A percentile compares a stretch with the other conserved stretches of the same genome.
These are phyloP conservation scores for Lasioglossum oenotherae DNA, from an alignment of 2,888 invertebrate species.

Conservation along the genomic window DNA sequence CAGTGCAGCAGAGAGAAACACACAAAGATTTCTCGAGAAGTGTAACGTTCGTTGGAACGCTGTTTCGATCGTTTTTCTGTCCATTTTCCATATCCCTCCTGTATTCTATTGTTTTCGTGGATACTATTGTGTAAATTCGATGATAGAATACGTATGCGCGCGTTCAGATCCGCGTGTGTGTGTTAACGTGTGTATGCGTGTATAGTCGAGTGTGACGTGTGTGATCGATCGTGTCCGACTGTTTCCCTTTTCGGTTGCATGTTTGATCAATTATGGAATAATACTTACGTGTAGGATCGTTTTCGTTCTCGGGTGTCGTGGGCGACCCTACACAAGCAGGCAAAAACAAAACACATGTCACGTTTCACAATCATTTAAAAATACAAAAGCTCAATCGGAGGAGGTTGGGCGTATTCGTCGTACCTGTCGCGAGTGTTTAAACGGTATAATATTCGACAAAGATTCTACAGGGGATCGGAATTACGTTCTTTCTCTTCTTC, in stretches of 20 bases:
- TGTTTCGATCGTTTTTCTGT: conserved; percentile 35
- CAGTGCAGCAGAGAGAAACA: conserved; percentile 16
- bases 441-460: background rate
- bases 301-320: conserved; percentile 85
- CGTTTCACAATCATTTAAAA: conserved; percentile 80
- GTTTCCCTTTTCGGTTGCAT: conserved; percentile 34
- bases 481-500: background rate
- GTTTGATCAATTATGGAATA: conserved; percentile 73
- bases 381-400: conserved; percentile 81
- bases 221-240: conserved; percentile 27
- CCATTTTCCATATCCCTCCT: background rate
- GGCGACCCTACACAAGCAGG: conserved; percentile 85
- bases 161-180: background rate
- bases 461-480: background rate
- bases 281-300: conserved; percentile 86
- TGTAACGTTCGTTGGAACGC: conserved; percentile 27
- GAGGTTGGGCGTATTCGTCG: conserved; percentile 66
- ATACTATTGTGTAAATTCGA: background rate
- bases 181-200: background rate
- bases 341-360: conserved; percentile 84
- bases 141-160: background rate
- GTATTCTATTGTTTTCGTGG: background rate
- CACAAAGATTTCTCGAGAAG: conserved; percentile 20
- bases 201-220: background rate
- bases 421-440: conserved; percentile 55